Percentiles rank a stretch among this genome's conserved stretches.
Evolutionary conservation across 2,797 vertebrate genomes (phyloP).

Genomic region (Poecile montanus): DNA sequence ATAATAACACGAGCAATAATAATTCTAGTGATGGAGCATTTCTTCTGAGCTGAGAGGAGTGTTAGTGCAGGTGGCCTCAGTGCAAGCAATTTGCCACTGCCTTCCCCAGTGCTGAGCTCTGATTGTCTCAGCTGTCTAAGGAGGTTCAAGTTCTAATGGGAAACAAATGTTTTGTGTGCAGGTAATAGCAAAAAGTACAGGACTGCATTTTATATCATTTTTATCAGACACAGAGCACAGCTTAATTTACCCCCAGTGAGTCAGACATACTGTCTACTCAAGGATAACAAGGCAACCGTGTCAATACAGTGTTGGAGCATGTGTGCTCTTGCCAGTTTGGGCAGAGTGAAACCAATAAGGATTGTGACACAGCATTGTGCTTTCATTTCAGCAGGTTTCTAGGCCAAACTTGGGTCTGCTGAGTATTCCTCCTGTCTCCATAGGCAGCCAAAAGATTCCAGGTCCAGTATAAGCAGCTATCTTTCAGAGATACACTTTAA

Average conservation of each 20-base stretch:
- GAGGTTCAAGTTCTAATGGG: background rate
- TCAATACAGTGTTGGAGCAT: background rate
- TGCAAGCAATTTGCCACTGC: rapidly evolving
- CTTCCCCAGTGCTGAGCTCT: background rate
- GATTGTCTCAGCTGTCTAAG: background rate
- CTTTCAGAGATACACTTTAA: background rate
- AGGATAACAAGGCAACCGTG: background rate
- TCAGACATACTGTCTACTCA: background rate
- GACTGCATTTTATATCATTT: background rate
- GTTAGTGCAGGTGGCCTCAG: rapidly evolving
- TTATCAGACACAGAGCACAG: background rate
- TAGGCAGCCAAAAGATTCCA: background rate
- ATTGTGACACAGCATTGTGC: background rate
- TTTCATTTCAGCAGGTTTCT: background rate
- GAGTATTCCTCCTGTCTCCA: background rate
- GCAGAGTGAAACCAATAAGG: background rate
- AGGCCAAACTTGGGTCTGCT: background rate
- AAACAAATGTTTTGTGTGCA: slow-evolving; percentile 3
- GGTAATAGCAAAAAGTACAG: background rate
- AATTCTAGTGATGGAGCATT: background rate
- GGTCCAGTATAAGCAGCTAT: background rate
- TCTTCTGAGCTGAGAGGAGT: rapidly evolving
- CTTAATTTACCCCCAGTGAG: background rate
- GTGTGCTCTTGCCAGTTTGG: slow-evolving; percentile 22
- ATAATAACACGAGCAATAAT: background rate